Evolutionary conservation across 2,113 vertebrate genomes (phyloP).

Genomic region (Cromileptes altivelis): DNA sequence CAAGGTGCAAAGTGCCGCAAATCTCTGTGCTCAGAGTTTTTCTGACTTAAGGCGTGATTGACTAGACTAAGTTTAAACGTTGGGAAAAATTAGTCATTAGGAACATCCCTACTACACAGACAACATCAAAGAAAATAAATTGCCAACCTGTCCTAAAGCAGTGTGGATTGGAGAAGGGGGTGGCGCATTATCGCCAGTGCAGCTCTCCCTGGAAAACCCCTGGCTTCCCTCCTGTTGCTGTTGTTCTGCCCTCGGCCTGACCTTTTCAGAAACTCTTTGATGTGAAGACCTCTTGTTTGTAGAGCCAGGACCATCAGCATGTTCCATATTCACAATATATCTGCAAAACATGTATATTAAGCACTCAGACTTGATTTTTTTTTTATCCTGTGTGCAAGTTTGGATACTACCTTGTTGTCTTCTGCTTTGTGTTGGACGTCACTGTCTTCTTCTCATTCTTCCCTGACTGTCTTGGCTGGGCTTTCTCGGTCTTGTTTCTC

Average conservation of each 20-base stretch:
- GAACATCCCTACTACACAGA: background rate
- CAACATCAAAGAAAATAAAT: background rate
- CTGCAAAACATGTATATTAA: slow-evolving; percentile 16
- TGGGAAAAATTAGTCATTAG: no score
- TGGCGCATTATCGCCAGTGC: slow-evolving; percentile 29
- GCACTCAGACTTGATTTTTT: slow-evolving; percentile 1
- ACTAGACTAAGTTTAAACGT: no score
- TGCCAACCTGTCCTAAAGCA: slow-evolving; percentile 80
- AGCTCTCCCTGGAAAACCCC: slow-evolving; percentile 27
- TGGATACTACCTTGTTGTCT: slow-evolving; percentile 70
- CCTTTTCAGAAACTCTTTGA: slow-evolving; percentile 50
- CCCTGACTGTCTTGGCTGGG: slow-evolving; percentile 22
- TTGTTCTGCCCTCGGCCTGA: slow-evolving; percentile 25
- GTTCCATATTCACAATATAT: background rate
- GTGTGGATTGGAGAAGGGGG: slow-evolving; percentile 78
- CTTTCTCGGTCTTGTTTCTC: slow-evolving; percentile 28
- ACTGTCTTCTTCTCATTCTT: slow-evolving; percentile 36
- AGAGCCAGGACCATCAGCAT: slow-evolving; percentile 13
- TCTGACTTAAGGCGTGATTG: no score
- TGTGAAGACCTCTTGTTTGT: slow-evolving; percentile 35
- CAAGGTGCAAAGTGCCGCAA: no score
- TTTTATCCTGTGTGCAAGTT: background rate
- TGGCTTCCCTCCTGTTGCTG: slow-evolving; percentile 39
- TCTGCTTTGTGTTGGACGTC: slow-evolving; percentile 50
- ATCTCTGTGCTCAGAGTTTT: no score